Base-by-base conservation (phyloP, 1,140 invertebrate genomes). In the Brachionus sp. region DNA sequence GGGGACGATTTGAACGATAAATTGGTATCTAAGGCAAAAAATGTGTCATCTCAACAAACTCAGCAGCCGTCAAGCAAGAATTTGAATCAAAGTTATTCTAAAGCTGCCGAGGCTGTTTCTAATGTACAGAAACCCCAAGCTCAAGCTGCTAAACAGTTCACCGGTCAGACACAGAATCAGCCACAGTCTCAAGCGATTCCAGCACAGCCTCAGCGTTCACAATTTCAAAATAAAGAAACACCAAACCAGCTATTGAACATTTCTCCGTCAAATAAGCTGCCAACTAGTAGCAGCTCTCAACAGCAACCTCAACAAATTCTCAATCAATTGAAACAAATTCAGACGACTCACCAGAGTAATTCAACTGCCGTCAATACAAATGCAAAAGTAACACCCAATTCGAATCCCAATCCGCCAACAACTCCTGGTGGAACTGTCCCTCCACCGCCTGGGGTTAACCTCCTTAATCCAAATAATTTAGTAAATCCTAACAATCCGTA, bases 381-480 rank as follows among this genome's bases (percentile, higher is more conserved):
- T 16, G n/a, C n/a, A n/a, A 70, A 70, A 70, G 66, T 70, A 0
- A 70, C 66, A 70, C 33, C 66, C 0, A 70, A 70, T 39, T 23
- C 70, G 0, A 75, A 46, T n/a, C 37, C 42, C 7, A 50, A 25
- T 25, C 50, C 70, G 25, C 19, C 70, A n/a, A 75, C 70, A 33
- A 46, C 39, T 25, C 70, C 70, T 4, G 23, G 42, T 19, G 70
- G 39, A 25, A 46, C 19, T 7, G 19, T 70, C 13, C 35, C 70
- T 12, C 77, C 77, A 42, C 77, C 77, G 9, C 77, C 77, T 12
- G 77, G 77, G 3, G 77, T 80, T 13, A 25, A 37, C 25, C 25
- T 80, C 0, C 25, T 80, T 6, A 80, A 80, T 80, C 77, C 77
- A 37, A 80, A 80, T 46, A 80, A 78, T 62, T 57, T 78, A 62